Base-by-base conservation (phyloP, 2,888 invertebrate species). In the Clusia tigrina region DNA sequence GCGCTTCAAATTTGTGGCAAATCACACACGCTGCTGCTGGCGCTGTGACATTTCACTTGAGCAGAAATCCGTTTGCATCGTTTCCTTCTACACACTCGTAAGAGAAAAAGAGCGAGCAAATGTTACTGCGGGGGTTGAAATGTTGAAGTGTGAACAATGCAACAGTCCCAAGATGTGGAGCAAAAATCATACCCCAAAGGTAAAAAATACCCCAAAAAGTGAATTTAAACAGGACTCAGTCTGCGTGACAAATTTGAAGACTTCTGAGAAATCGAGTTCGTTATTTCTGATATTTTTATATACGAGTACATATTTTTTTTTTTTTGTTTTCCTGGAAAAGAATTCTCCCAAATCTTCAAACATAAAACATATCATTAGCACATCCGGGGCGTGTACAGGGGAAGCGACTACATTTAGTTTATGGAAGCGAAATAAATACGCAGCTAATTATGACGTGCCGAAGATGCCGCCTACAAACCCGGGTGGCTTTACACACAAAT, bases 81-180 rank as follows among this genome's bases (percentile, higher is more conserved):
- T 32, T 32, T 48, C 22, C 22, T 48, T 48, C n/a, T n/a, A 42
- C 6, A n/a, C n/a, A n/a, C n/a, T n/a, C n/a, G n/a, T n/a, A n/a
- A n/a, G n/a, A n/a, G n/a, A n/a, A 42, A 42, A 20, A 5, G 48
- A 18, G 20, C 20, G 2, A 48, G 15, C 22, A 20, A 9, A 5
- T 32, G 32, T 22, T 20, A 9, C 48, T 48, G 9, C 5, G 22
- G 48, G 32, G 32, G 32, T 12, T 20, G 20, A 48, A 48, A 48
- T 42, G 74, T 67, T 78, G 78, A 79, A 77, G 77, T 77, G 77
- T 79, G 77, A 79, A 79, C 79, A 78, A 75, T 76, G 76, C 67
- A 69, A 71, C 63, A 69, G 55, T 62, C 64, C 17, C 25, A 62
- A 77, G 76, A 67, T 15, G 42, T 42, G 32, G 6, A 32, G 32